Evolutionary conservation across 2,888 invertebrate genomes (phyloP), one percentile per base, ranked within the genome.

Genomic region (Spisula subtruncata): DNA sequence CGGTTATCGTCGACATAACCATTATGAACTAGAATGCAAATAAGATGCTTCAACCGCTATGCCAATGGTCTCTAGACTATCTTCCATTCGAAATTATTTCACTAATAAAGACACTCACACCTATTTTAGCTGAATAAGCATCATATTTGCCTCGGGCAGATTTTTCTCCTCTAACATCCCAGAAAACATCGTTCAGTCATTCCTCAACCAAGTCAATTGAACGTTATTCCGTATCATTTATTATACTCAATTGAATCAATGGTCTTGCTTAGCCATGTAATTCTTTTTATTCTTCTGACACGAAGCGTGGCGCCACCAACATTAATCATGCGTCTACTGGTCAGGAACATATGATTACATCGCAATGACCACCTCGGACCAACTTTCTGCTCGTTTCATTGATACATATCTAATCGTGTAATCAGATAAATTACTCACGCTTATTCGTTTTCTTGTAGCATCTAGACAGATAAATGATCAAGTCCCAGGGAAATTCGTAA

Each of bases 321-420:
- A 75, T 75, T 35, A 75, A 75, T 75, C 75, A 75, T 75, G 12
- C 75, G 75, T 75, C 29, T 75, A 18, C 18, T 18, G 35, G 75
- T 12, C 75, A 75, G 16, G 12, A 75, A 32, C 75, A 75, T 35
- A 35, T 32, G 75, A 75, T 75, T 35, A 35, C 32, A 5, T 5
- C 16, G 32, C 5, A 14, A 32, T 75, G 75, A 75, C 75, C 75
- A 32, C 29, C 35, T 18, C 1, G 25, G 35, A 18, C 29, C 8
- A 16, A 18, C 35, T 32, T 75, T 35, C 20, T 32, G 32, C 35
- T 18, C 16, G 35, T 14, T 75, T 14, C 32, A 14, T 41, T 25
- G 35, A 75, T 75, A 32, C 32, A 75, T 75, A 35, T 35, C 32
- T 32, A n/a, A 35, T 75, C 35, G 32, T 25, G 25, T 66, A 25